Percentiles rank a stretch among this genome's conserved stretches.
Evolutionary conservation across 2,113 vertebrate genomes (phyloP).

Genomic region (Sardina pilchardus): DNA sequence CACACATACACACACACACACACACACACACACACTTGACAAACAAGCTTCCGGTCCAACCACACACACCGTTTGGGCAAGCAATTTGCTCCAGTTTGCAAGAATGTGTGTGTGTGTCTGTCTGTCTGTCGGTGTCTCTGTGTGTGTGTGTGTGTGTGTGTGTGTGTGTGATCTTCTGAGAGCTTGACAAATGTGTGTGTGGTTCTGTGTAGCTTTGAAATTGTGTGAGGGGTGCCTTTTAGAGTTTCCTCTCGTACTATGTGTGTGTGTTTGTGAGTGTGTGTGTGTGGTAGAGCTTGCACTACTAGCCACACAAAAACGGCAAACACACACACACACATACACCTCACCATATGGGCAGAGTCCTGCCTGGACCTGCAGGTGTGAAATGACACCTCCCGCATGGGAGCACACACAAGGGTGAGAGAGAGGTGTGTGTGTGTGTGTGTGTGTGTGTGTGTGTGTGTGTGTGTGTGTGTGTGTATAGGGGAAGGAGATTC

Average conservation of each 20-base stretch:
- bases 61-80: background rate
- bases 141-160: background rate
- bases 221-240: background rate
- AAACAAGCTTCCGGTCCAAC: background rate
- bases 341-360: constrained; percentile 37
- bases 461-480: too few species aligned
- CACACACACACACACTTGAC: background rate
- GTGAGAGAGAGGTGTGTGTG: background rate
- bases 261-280: background rate
- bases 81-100: background rate
- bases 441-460: too few species aligned
- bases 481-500: background rate
- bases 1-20: background rate
- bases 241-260: background rate
- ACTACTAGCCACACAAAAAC: too few species aligned
- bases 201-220: background rate
- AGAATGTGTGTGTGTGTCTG: background rate
- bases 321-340: background rate
- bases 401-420: constrained; percentile 40
- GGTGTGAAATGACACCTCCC: constrained; percentile 44
- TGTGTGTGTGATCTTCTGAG: background rate
- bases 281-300: background rate
- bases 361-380: constrained; percentile 1
- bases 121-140: background rate
- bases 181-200: background rate